These are phyloP conservation scores for Psilopsiagon aymara DNA, from an alignment of 2,113 vertebrate genomes.

Conservation along the genomic window DNA sequence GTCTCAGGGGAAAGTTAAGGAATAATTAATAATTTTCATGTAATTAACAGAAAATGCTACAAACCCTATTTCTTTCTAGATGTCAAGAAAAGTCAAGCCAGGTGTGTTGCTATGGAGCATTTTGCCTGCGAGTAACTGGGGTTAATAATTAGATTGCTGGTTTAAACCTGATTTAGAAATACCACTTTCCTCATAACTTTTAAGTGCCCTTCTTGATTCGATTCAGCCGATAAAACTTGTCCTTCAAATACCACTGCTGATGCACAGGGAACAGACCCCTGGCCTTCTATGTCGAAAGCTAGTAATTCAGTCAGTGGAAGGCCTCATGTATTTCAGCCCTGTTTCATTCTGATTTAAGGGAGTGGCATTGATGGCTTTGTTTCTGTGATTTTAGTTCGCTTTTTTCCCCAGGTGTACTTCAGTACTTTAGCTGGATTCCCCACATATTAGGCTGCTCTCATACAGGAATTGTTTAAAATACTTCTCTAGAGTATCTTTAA, in stretches of 20 bases:
- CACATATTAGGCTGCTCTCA: not conserved
- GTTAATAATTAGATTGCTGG: not conserved
- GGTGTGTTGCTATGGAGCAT: not conserved
- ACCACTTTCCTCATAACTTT: not conserved
- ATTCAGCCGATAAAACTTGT: not conserved
- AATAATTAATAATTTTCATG: not conserved
- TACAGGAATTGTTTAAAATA: not conserved
- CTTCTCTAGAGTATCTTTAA: not conserved
- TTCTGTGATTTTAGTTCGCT: not conserved
- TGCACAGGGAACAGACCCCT: not conserved
- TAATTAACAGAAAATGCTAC: not conserved
- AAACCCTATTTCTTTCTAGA: not conserved
- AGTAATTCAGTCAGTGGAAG: rapidly evolving
- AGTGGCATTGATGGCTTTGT: not conserved
- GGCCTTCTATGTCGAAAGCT: not conserved
- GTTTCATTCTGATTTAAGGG: not conserved
- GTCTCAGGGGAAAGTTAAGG: not conserved
- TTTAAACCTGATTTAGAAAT: not conserved
- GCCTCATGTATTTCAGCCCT: not conserved
- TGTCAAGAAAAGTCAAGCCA: not conserved
- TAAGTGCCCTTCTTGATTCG: not conserved
- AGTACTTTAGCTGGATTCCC: not conserved
- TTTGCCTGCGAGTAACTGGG: not conserved
- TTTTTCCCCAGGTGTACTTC: not conserved
- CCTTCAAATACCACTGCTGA: not conserved